These are phyloP conservation scores for Denticeps clupeoides DNA, from an alignment of 2,797 vertebrate genomes.

Conservation along the genomic window DNA sequence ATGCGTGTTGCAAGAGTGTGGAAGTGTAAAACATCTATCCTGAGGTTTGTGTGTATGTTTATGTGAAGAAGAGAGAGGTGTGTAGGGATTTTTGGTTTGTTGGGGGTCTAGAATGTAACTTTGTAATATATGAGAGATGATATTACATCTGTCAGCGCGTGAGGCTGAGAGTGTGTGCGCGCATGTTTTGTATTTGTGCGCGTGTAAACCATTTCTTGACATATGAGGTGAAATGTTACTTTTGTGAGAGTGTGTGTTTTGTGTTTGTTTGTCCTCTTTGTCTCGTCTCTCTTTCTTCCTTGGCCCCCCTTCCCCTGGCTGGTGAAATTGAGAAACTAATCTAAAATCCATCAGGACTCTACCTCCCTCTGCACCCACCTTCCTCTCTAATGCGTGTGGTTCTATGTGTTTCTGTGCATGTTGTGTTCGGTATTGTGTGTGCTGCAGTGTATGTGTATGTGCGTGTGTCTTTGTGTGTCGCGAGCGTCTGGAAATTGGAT, in stretches of 20 bases:
- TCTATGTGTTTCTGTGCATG: not conserved
- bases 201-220: too few relatives aligned
- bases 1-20: too few relatives aligned
- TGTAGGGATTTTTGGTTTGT: too few relatives aligned
- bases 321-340: slow-evolving; percentile 72
- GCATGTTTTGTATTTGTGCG: slow-evolving; percentile 14
- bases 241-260: slow-evolving; percentile 5
- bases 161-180: slow-evolving; percentile 12
- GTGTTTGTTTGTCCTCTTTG: slow-evolving; percentile 60
- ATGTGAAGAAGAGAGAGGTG: too few relatives aligned
- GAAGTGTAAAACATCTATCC: too few relatives aligned
- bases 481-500: slow-evolving; percentile 58
- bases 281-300: slow-evolving; percentile 29
- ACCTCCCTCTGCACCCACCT: slow-evolving; percentile 33
- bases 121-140: too few relatives aligned
- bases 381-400: slow-evolving; percentile 15
- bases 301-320: slow-evolving; percentile 44
- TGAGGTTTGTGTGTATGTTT: slow-evolving; percentile 33
- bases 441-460: not conserved
- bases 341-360: slow-evolving; percentile 69
- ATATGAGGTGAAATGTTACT: too few relatives aligned
- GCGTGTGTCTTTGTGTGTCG: slow-evolving; percentile 31
- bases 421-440: not conserved
- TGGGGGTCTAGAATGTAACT: too few relatives aligned
- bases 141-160: slow-evolving; percentile 38